These are phyloP conservation scores for Protula sp. DNA, from an alignment of 2,888 invertebrate genomes.

Conservation along the genomic window DNA sequence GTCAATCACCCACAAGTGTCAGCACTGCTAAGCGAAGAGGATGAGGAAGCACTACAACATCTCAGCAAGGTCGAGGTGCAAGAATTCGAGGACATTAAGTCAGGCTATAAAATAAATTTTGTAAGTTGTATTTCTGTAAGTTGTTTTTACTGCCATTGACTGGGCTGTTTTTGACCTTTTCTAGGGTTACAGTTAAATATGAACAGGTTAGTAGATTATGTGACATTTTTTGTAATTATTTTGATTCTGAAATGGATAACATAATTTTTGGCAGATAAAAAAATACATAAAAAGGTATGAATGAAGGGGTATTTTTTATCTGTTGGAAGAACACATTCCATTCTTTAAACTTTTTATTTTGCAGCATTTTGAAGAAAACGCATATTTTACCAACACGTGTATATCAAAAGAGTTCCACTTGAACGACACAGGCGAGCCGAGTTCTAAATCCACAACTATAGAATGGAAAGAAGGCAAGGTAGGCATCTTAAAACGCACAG, in stretches of 20 bases:
- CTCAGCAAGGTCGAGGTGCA: slow-evolving; percentile 64
- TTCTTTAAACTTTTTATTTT: too few species aligned
- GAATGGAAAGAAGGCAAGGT: slow-evolving; percentile 75
- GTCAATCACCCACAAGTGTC: slow-evolving; percentile 82
- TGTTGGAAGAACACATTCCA: too few species aligned
- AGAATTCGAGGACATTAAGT: slow-evolving; percentile 81
- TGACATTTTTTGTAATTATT: too few species aligned
- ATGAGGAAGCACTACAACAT: slow-evolving; percentile 63
- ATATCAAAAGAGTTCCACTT: slow-evolving; percentile 75
- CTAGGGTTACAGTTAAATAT: too few species aligned
- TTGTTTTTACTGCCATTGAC: neutral
- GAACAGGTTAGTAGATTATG: too few species aligned
- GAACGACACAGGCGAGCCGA: slow-evolving; percentile 65
- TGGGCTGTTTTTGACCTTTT: too few species aligned
- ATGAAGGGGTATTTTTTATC: too few species aligned
- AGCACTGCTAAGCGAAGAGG: slow-evolving; percentile 73
- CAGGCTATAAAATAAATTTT: slow-evolving; percentile 63
- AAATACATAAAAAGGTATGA: too few species aligned
- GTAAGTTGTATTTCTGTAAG: slow-evolving; percentile 31
- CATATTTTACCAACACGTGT: slow-evolving; percentile 73
- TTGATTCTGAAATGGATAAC: too few species aligned
- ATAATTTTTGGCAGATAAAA: too few species aligned
- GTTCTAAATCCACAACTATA: slow-evolving; percentile 70
- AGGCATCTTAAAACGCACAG: too few species aligned
- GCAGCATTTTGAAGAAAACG: slow-evolving; percentile 68